Evolutionary conservation across 30 jellyfish, hydroid and myxozoan species (phyloP).

Genomic region (Pseudorhiza aurosa): DNA sequence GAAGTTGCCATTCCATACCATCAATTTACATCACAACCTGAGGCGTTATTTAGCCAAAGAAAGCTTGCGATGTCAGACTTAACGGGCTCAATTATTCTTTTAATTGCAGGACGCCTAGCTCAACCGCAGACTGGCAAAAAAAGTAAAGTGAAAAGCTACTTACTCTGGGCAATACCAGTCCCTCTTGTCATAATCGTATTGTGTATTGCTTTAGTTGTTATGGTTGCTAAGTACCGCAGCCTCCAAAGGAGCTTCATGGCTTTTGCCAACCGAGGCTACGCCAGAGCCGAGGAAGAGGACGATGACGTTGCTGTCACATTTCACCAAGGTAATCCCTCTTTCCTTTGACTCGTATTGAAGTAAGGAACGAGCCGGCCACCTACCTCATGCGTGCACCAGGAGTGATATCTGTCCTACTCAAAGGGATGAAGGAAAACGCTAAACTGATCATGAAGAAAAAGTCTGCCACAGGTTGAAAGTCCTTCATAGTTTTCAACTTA

Average conservation of each 20-base stretch:
- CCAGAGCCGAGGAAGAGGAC: slow-evolving; percentile 79
- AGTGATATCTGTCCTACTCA: too few species aligned
- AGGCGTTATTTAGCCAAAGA: too few species aligned
- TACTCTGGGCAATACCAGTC: slow-evolving; percentile 97
- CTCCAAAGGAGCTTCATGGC: slow-evolving; percentile 97
- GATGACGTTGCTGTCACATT: slow-evolving; percentile 91
- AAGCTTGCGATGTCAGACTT: too few species aligned
- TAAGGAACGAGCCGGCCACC: too few species aligned
- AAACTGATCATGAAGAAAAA: too few species aligned
- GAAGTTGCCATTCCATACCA: too few species aligned
- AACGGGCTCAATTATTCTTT: too few species aligned
- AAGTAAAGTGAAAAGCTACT: slow-evolving; percentile 22
- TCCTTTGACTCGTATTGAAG: neutral
- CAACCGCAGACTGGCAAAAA: slow-evolving; percentile 54
- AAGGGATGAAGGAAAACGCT: too few species aligned
- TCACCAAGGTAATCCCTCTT: slow-evolving; percentile 63
- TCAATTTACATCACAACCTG: too few species aligned
- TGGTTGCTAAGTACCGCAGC: slow-evolving; percentile 77
- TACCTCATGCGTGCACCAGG: too few species aligned
- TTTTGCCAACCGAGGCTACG: slow-evolving; percentile 91
- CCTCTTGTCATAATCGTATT: slow-evolving; percentile 83
- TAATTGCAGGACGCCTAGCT: slow-evolving; percentile 4
- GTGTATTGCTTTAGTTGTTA: slow-evolving; percentile 71
- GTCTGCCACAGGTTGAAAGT: too few species aligned
- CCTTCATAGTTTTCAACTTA: too few species aligned